phyloP scores from a whole-genome alignment of 2,797 vertebrate genomes.

The Galago senegalensis region DNA sequence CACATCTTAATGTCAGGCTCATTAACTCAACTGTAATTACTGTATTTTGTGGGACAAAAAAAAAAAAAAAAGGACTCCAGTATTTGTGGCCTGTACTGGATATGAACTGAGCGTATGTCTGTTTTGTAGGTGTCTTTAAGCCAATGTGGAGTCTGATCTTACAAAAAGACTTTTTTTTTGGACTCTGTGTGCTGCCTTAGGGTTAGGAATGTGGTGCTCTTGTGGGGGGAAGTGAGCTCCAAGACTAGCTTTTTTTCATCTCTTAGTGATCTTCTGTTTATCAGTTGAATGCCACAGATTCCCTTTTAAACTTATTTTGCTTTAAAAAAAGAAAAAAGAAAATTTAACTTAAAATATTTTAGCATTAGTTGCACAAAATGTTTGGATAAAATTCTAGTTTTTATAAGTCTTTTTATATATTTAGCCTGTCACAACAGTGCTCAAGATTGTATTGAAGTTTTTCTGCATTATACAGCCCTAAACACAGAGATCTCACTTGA shows the following conservation, averaged over 20 bases:
- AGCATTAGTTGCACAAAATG: conserved; percentile 94
- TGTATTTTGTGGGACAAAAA: conserved; percentile 89
- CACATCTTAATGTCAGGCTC: conserved; percentile 89
- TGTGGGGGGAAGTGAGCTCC: conserved; percentile 91
- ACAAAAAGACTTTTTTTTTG: conserved; percentile 90
- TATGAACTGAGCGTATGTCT: conserved; percentile 91
- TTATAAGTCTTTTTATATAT: conserved; percentile 99
- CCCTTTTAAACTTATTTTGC: conserved; percentile 93
- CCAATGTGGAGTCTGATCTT: conserved; percentile 92
- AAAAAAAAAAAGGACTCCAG: conserved; percentile 87
- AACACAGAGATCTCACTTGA: conserved; percentile 91
- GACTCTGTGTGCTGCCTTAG: conserved; percentile 93
- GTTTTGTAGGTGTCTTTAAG: conserved; percentile 92
- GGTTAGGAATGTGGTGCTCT: conserved; percentile 92
- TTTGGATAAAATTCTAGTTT: conserved; percentile 98
- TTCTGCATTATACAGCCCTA: conserved; percentile 92
- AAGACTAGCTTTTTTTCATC: conserved; percentile 92
- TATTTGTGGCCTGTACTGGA: conserved; percentile 92
- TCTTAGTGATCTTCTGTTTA: conserved; percentile 91
- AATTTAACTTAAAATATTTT: conserved; percentile 93
- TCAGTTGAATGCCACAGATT: conserved; percentile 91
- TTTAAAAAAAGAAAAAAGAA: conserved; percentile 90
- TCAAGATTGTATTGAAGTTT: conserved; percentile 92
- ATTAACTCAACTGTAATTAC: conserved; percentile 93
- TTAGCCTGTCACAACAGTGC: conserved; percentile 94